Percentiles rank a stretch among this genome's conserved stretches.
Conservation (phyloP, 2,113 vertebrate genomes). For the Damaliscus lunatus region DNA sequence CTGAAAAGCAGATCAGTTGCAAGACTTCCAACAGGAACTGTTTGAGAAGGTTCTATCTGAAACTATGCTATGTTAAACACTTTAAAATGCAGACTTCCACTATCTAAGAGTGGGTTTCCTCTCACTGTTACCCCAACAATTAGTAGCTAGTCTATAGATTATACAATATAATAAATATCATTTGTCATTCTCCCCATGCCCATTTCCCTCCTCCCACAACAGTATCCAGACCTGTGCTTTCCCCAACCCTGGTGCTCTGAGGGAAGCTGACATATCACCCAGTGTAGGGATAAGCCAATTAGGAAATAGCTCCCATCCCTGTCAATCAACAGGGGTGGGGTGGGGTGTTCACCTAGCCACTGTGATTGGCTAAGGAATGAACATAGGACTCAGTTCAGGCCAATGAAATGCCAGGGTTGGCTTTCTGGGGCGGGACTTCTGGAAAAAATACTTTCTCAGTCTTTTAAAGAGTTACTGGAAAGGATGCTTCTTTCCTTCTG, state of each 20-base stretch:
- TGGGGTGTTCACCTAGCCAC: neutral
- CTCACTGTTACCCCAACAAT: neutral
- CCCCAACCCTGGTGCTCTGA: neutral
- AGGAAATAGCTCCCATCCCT: neutral
- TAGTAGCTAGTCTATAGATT: neutral
- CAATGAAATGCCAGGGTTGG: neutral
- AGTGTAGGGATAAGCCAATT: neutral
- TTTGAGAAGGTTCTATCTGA: neutral
- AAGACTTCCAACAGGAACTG: neutral
- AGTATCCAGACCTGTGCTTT: neutral
- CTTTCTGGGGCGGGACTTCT: neutral
- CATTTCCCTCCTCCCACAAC: neutral
- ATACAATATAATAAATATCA: neutral
- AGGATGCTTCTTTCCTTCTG: neutral
- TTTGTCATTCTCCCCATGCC: neutral
- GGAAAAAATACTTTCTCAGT: neutral
- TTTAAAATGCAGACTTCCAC: neutral
- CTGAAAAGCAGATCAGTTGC: neutral
- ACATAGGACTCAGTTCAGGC: neutral
- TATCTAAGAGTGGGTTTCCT: neutral
- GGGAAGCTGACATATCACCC: neutral
- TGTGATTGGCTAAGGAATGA: neutral
- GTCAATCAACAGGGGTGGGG: neutral
- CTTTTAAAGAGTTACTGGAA: neutral
- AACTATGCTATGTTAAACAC: neutral